Percentiles rank a stretch among this genome's conserved stretches.
phyloP scores from a whole-genome alignment of 2,888 invertebrate genomes.

The Drosophila atripex region DNA sequence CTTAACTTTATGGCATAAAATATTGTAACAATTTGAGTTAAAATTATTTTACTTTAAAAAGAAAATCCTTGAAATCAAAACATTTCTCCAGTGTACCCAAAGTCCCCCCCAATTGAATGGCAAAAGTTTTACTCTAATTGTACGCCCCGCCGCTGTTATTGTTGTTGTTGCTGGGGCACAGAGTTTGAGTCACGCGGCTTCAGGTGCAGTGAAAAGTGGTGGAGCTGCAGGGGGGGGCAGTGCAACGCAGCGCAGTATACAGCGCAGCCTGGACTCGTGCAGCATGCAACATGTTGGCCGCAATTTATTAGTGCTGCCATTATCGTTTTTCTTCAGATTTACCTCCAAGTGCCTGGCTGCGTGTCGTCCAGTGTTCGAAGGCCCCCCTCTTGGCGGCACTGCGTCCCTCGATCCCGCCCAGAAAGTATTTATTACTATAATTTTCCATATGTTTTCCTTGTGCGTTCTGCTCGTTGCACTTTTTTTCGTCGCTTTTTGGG shows the following conservation, averaged over 20 bases:
- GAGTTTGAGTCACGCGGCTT: constrained; percentile 63
- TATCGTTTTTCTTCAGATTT: constrained; percentile 79
- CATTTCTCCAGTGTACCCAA: background rate
- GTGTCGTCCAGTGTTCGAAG: constrained; percentile 50
- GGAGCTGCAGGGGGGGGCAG: background rate
- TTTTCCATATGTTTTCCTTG: constrained; percentile 76
- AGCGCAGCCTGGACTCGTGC: constrained; percentile 56
- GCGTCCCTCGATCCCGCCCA: constrained; percentile 17
- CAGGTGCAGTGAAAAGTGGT: constrained; percentile 55
- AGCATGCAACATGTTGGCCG: constrained; percentile 77
- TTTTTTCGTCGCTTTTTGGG: constrained; percentile 43
- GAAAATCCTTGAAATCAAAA: background rate
- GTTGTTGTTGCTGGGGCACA: constrained; percentile 18
- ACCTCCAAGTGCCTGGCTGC: constrained; percentile 53
- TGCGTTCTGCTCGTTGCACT: constrained; percentile 60
- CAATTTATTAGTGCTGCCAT: constrained; percentile 81
- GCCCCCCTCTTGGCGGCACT: constrained; percentile 10
- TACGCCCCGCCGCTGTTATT: constrained; percentile 56
- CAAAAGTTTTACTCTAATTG: constrained; percentile 68
- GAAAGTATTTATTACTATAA: constrained; percentile 77
- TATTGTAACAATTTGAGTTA: too few species aligned
- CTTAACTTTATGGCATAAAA: too few species aligned
- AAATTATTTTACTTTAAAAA: too few species aligned
- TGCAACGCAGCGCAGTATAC: constrained; percentile 8
- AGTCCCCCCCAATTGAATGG: constrained; percentile 32